These are phyloP conservation scores for Takifugu flavidus DNA, from an alignment of 2,113 vertebrate species.

Conservation along the genomic window DNA sequence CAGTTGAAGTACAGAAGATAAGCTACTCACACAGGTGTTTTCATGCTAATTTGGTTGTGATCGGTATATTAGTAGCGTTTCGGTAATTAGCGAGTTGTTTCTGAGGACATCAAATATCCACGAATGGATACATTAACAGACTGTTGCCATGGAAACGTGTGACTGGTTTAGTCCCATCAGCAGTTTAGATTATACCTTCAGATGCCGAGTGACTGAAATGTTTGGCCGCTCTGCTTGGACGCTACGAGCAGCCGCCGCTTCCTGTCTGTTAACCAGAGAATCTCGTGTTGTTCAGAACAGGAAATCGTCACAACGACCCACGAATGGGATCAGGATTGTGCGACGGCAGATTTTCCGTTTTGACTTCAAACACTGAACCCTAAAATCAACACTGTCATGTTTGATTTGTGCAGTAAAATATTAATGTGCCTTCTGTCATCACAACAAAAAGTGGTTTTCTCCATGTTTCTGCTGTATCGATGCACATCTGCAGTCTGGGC, in stretches of 20 bases:
- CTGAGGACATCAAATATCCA: no score
- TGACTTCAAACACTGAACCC: no score
- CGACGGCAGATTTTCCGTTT: background rate
- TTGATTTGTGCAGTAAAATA: conserved; percentile 4
- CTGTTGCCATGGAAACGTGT: background rate
- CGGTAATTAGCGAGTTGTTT: no score
- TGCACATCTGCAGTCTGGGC: background rate
- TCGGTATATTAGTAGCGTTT: no score
- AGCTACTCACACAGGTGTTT: no score
- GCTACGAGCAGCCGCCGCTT: background rate
- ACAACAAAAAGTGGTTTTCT: background rate
- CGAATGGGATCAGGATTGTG: background rate
- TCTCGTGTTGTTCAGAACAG: no score
- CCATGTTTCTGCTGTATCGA: background rate
- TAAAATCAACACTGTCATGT: background rate
- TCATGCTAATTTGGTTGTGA: no score
- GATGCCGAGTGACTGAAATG: conserved; percentile 1
- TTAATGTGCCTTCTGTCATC: conserved; percentile 44
- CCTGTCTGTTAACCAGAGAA: background rate
- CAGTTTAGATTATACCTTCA: background rate
- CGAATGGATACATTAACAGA: no score
- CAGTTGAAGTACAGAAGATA: no score
- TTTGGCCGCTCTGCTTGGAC: background rate
- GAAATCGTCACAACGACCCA: no score
- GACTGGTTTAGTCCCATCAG: background rate